A percentile compares a stretch with the other conserved stretches of the same genome.
phyloP scores from a whole-genome alignment of 2,113 vertebrate species.

The Ciconia boyciana region DNA sequence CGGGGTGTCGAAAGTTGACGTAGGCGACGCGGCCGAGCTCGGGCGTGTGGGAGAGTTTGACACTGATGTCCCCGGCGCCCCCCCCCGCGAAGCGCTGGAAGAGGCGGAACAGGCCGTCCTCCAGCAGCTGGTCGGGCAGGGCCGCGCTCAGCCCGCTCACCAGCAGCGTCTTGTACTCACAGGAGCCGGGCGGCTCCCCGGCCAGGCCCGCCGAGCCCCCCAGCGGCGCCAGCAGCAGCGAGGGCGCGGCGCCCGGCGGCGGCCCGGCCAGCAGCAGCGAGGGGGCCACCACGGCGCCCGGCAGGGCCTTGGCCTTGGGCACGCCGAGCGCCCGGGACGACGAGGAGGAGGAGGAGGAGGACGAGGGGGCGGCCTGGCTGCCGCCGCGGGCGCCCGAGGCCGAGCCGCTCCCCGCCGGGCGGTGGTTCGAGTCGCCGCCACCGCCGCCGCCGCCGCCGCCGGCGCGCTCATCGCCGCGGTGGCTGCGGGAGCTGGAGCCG shows the following conservation, averaged over 20 bases:
- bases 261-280: slow-evolving; percentile 63
- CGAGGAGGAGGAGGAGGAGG: background rate
- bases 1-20: slow-evolving; percentile 93
- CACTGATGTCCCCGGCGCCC: slow-evolving; percentile 87
- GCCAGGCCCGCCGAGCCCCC: slow-evolving; percentile 62
- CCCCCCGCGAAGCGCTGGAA: slow-evolving; percentile 88
- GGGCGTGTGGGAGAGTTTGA: slow-evolving; percentile 93
- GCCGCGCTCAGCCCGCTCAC: slow-evolving; percentile 93
- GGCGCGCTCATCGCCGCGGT: slow-evolving; percentile 75
- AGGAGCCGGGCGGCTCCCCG: slow-evolving; percentile 66
- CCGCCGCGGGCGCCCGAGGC: slow-evolving; percentile 36
- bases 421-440: slow-evolving; percentile 54
- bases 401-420: slow-evolving; percentile 56
- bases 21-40: slow-evolving; percentile 94
- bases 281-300: slow-evolving; percentile 54
- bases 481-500: slow-evolving; percentile 71
- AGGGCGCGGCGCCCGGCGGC: slow-evolving; percentile 57
- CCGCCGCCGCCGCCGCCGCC: slow-evolving; percentile 42
- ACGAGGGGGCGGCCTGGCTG: slow-evolving; percentile 22
- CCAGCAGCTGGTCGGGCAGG: slow-evolving; percentile 92
- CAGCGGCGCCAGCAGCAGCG: slow-evolving; percentile 58
- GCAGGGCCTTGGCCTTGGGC: slow-evolving; percentile 50
- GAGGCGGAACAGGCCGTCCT: slow-evolving; percentile 95
- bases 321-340: slow-evolving; percentile 56
- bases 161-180: slow-evolving; percentile 94